Percentiles rank a stretch among this genome's conserved stretches.
phyloP scores from a whole-genome alignment of 2,888 invertebrate species.

The Rhamnusium bicolor region DNA sequence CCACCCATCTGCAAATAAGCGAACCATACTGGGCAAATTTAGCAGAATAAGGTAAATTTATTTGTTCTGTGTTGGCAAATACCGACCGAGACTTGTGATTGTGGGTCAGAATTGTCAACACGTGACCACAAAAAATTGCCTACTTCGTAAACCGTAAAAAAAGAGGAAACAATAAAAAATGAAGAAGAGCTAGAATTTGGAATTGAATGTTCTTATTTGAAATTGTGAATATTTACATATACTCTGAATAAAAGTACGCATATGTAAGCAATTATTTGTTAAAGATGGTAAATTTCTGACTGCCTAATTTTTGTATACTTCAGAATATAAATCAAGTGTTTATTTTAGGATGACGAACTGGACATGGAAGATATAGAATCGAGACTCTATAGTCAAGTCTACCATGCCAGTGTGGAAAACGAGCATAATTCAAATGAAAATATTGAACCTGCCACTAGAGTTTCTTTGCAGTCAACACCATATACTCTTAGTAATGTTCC shows the following conservation, averaged over 20 bases:
- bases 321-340: background rate
- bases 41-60: too few relatives aligned
- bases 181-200: background rate
- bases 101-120: too few relatives aligned
- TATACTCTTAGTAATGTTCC: background rate
- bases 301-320: background rate
- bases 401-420: slow-evolving; percentile 56
- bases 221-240: background rate
- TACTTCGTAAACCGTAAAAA: background rate
- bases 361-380: slow-evolving; percentile 66
- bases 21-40: too few relatives aligned
- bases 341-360: slow-evolving; percentile 43
- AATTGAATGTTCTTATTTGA: background rate
- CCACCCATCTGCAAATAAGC: too few relatives aligned
- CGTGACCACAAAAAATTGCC: too few relatives aligned
- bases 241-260: background rate
- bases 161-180: background rate
- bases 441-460: background rate
- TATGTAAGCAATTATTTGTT: background rate
- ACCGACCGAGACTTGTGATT: background rate
- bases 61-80: background rate
- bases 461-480: background rate
- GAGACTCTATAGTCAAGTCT: slow-evolving; percentile 65
- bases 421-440: slow-evolving; percentile 8
- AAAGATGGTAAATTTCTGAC: slow-evolving; percentile 1